These are phyloP conservation scores for Felis chaus DNA, from an alignment of 2,113 vertebrate species.

Conservation along the genomic window DNA sequence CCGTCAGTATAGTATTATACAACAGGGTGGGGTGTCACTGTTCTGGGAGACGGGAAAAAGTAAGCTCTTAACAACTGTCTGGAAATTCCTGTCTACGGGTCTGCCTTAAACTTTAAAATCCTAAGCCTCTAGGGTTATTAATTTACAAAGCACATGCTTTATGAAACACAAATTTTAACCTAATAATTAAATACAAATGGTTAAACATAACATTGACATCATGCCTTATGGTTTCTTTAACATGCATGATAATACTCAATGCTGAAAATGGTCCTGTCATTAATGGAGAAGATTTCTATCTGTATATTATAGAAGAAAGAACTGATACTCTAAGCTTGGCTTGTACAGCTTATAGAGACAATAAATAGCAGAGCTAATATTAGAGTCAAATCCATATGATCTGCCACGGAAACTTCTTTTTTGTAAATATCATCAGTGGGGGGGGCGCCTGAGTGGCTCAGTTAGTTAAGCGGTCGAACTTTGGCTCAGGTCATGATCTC, in stretches of 20 bases:
- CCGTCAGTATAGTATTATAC: not conserved
- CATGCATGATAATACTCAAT: not conserved
- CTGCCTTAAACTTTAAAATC: not conserved
- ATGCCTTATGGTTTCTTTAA: not conserved
- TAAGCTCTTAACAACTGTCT: not conserved
- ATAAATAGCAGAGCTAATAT: not conserved
- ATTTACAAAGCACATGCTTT: not conserved
- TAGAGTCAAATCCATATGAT: not conserved
- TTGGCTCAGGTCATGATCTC: too few relatives aligned
- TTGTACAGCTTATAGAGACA: not conserved
- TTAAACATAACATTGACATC: not conserved
- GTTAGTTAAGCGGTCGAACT: too few relatives aligned
- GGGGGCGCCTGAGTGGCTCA: too few relatives aligned
- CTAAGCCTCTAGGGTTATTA: not conserved
- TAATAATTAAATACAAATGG: not conserved
- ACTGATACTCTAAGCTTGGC: not conserved
- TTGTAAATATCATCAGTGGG: not conserved
- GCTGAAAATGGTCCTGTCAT: not conserved
- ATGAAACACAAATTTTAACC: not conserved
- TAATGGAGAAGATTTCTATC: not conserved
- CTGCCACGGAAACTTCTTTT: not conserved
- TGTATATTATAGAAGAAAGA: not conserved
- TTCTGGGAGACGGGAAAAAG: not conserved
- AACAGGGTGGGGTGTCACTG: not conserved
- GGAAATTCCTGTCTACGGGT: not conserved